These are phyloP conservation scores for Steinernema scapterisci DNA, from an alignment of 2,888 invertebrate species.

Conservation along the genomic window DNA sequence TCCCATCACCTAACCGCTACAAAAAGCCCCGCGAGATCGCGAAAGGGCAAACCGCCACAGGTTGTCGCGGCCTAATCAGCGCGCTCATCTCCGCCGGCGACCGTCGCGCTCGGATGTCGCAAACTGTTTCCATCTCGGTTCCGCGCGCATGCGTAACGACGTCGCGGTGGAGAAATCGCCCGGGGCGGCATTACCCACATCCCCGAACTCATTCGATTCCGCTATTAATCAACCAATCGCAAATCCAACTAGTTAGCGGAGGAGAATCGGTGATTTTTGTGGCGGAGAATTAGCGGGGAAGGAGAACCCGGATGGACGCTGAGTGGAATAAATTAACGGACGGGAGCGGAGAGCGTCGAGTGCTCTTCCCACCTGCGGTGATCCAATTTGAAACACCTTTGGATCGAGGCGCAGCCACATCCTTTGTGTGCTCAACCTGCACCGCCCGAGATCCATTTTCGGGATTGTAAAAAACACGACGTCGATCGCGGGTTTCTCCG, in stretches of 20 bases:
- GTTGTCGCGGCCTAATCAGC: background rate
- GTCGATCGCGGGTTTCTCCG: background rate
- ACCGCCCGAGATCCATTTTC: background rate
- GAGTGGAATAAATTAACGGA: slow-evolving; percentile 18
- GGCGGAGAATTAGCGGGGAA: background rate
- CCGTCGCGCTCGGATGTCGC: slow-evolving; percentile 6
- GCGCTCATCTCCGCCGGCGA: background rate
- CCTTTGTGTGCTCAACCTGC: background rate
- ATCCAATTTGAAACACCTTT: slow-evolving; percentile 20
- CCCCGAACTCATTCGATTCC: background rate
- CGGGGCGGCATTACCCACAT: background rate
- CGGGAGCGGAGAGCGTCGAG: background rate
- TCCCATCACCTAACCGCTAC: too few relatives aligned
- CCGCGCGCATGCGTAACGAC: too few relatives aligned
- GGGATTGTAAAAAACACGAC: background rate
- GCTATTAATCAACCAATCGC: background rate
- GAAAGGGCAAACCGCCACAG: too few relatives aligned
- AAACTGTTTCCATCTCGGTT: background rate
- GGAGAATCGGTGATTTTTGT: background rate
- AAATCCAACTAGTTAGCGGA: slow-evolving; percentile 19
- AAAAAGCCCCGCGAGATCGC: too few relatives aligned
- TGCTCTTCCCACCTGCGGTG: background rate
- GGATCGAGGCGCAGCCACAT: background rate
- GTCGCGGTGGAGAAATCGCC: background rate
- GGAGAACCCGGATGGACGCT: background rate